phyloP scores from a whole-genome alignment of 2,797 vertebrate species.

The Microctenopoma lineatum region DNA sequence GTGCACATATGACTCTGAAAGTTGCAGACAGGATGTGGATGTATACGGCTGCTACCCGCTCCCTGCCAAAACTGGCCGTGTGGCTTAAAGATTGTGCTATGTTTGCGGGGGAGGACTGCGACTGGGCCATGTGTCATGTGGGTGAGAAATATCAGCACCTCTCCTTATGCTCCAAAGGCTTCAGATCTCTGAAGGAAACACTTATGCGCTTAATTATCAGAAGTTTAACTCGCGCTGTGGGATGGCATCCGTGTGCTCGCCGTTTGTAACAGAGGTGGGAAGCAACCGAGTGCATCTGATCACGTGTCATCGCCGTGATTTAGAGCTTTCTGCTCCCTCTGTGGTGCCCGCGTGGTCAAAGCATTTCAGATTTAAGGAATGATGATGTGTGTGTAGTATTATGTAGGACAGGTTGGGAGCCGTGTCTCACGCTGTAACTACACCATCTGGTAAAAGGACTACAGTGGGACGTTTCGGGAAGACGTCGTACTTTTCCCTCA shows the following conservation, averaged over 20 bases:
- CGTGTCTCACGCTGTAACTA: no score
- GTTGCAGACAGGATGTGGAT: slow-evolving; percentile 62
- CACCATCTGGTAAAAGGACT: no score
- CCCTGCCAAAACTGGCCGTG: slow-evolving; percentile 64
- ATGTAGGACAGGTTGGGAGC: no score
- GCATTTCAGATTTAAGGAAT: not conserved
- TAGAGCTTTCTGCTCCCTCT: not conserved
- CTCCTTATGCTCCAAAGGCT: slow-evolving; percentile 82
- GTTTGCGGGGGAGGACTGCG: slow-evolving; percentile 72
- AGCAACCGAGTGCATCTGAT: not conserved
- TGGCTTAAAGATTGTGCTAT: slow-evolving; percentile 66
- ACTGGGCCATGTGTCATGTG: slow-evolving; percentile 76
- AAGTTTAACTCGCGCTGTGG: slow-evolving; percentile 48
- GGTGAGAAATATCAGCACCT: slow-evolving; percentile 78
- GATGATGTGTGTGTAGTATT: no score
- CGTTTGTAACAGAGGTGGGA: slow-evolving; percentile 22
- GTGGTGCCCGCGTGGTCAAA: no score
- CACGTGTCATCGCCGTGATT: not conserved
- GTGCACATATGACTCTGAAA: slow-evolving; percentile 48
- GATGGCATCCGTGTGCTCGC: slow-evolving; percentile 26
- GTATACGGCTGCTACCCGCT: slow-evolving; percentile 46
- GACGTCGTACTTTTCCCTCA: not conserved
- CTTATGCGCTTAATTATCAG: slow-evolving; percentile 41
- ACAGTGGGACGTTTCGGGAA: no score
- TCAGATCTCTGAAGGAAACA: slow-evolving; percentile 66